A percentile compares a stretch with the other conserved stretches of the same genome.
phyloP scores from a whole-genome alignment of 92 coral and sea anemone species.

The Galaxea fascicularis region DNA sequence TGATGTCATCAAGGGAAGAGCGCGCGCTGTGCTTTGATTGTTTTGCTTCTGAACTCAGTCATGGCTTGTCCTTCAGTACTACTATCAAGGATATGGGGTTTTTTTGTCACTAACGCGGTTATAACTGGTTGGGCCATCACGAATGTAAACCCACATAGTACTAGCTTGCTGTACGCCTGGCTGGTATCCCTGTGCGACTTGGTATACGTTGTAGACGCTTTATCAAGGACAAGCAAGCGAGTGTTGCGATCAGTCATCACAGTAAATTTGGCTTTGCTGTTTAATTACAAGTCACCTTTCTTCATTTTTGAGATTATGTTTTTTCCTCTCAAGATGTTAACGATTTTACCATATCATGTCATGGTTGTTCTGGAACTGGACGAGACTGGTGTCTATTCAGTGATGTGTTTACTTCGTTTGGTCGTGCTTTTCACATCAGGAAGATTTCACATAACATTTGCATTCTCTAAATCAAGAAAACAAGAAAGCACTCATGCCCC shows the following conservation, averaged over 20 bases:
- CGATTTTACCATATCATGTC: constrained; percentile 46
- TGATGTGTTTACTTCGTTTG: constrained; percentile 49
- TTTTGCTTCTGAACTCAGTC: not conserved
- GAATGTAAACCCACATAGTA: constrained; percentile 20
- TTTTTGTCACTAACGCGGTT: constrained; percentile 35
- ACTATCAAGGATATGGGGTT: constrained; percentile 33
- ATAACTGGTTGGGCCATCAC: constrained; percentile 49
- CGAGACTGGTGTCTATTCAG: constrained; percentile 21
- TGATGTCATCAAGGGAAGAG: not conserved
- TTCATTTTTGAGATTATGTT: not conserved
- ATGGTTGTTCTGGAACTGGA: constrained; percentile 46
- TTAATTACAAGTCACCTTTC: not conserved
- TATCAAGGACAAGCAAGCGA: constrained; percentile 22
- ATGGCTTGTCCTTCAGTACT: not conserved
- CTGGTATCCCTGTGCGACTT: constrained; percentile 66
- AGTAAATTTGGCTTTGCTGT: too few species aligned
- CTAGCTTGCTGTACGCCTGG: constrained; percentile 41
- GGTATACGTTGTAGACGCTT: constrained; percentile 50
- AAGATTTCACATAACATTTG: constrained; percentile 9
- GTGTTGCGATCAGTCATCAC: not conserved
- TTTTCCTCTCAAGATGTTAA: not conserved
- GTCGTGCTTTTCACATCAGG: constrained; percentile 44
- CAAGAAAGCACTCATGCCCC: not conserved
- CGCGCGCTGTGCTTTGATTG: constrained; percentile 1
- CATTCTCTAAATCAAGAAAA: not conserved